Evolutionary conservation across 64 coral and sea anemone species (phyloP), one percentile per base, ranked within the genome.

Genomic region (Pachyseris speciosa): DNA sequence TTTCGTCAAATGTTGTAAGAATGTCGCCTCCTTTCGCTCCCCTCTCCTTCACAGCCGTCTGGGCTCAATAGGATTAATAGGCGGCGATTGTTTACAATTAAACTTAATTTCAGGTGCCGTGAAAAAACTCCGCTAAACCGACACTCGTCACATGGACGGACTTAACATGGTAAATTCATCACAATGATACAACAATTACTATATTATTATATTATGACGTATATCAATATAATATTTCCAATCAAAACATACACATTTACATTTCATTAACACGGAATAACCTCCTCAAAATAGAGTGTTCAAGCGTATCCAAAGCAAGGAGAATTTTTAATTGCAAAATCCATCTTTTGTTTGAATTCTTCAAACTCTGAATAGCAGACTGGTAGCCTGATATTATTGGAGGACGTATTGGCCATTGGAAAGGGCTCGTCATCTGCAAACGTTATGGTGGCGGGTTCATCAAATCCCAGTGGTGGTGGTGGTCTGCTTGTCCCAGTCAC

Each of bases 271-370:
- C n/a, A n/a, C n/a, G n/a, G n/a, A 61, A 25, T 61, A 61, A 61
- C 27, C n/a, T n/a, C n/a, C n/a, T n/a, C 3, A 29, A 61, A 61
- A 5, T 61, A 24, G n/a, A 61, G 22, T 61, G 58, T 33, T 67
- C 31, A 67, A 32, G 64, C 31, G 30, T 67, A 67, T 67, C 64
- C 64, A 67, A 67, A 67, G 30, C 27, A 37, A 29, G 64, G 64
- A 28, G 64, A 67, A 67, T 67, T 67, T 67, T 36, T 67, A 30
- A 67, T 67, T 9, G 64, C 64, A 67, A 67, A 67, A 67, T 30
- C 30, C 64, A 67, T 67, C 27, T 67, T 67, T 67, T 3, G 30
- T 67, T 67, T 67, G 30, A 67, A 67, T 67, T 67, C 64, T 67
- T 67, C 64, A 34, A 32, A 67, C 27, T 67, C 64, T 12, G 30